These are phyloP conservation scores for Argynnis bischoffii DNA, from an alignment of 2,888 invertebrate species.

Conservation along the genomic window DNA sequence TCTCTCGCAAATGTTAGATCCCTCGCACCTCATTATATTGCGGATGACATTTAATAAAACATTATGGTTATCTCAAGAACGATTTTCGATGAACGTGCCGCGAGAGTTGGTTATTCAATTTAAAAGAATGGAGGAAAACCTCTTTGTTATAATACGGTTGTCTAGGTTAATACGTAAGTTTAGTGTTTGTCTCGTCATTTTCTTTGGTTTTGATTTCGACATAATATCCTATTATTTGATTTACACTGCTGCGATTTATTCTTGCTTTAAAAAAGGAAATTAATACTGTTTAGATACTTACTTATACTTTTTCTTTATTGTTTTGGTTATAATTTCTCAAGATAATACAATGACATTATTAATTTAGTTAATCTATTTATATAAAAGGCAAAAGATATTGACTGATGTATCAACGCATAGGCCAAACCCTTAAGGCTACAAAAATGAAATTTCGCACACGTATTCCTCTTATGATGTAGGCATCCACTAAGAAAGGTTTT, in stretches of 20 bases:
- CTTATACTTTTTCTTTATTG: too few relatives aligned
- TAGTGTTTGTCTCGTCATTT: slow-evolving; percentile 4
- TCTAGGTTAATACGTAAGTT: background rate
- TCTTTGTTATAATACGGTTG: slow-evolving; percentile 16
- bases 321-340: too few relatives aligned
- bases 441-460: too few relatives aligned
- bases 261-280: background rate
- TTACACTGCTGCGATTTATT: background rate
- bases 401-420: too few relatives aligned
- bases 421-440: too few relatives aligned
- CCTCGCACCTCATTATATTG: slow-evolving; percentile 81
- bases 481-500: too few relatives aligned
- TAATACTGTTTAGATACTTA: too few relatives aligned
- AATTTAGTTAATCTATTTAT: too few relatives aligned
- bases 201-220: background rate
- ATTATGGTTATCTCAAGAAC: slow-evolving; percentile 71
- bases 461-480: too few relatives aligned
- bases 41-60: slow-evolving; percentile 82
- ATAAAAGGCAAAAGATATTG: too few relatives aligned
- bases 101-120: slow-evolving; percentile 37
- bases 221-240: background rate
- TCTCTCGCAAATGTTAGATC: slow-evolving; percentile 69
- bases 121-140: slow-evolving; percentile 28
- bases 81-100: slow-evolving; percentile 69
- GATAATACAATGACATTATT: too few relatives aligned